phyloP scores from a whole-genome alignment of 2,797 vertebrate genomes.

The Phataginus tetradactyla region DNA sequence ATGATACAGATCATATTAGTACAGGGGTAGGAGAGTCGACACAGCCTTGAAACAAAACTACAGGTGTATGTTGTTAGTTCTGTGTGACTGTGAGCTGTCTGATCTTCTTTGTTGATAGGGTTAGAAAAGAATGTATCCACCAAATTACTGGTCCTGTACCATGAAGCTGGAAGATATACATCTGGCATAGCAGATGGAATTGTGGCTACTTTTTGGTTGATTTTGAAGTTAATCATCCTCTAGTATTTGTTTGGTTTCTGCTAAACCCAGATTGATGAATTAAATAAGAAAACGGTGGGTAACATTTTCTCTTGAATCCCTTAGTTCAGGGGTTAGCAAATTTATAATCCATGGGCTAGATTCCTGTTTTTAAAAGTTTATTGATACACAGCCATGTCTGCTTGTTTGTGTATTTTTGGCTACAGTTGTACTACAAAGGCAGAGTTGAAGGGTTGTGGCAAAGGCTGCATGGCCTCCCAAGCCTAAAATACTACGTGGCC shows the following conservation, averaged over 20 bases:
- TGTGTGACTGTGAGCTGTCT: not conserved
- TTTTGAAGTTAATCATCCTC: not conserved
- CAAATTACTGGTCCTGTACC: not conserved
- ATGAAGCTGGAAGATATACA: not conserved
- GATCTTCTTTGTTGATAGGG: not conserved
- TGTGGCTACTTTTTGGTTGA: not conserved
- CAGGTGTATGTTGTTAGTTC: not conserved
- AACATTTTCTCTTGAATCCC: not conserved
- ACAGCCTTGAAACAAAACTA: not conserved
- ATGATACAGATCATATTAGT: not conserved
- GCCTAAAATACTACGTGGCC: not conserved
- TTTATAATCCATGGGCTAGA: not conserved
- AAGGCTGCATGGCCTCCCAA: not conserved
- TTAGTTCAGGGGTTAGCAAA: not conserved
- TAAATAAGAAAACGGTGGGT: not conserved
- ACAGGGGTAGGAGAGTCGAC: not conserved
- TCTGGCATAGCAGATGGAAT: not conserved
- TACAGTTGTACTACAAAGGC: not conserved
- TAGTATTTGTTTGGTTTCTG: not conserved
- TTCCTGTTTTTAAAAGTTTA: constrained; percentile 8
- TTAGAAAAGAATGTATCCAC: not conserved
- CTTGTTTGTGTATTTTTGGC: not conserved
- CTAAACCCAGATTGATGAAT: not conserved
- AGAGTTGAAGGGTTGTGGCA: not conserved
- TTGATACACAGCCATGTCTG: not conserved